Conservation (phyloP, 2,888 invertebrate genomes). For the Stenurella melanura region DNA sequence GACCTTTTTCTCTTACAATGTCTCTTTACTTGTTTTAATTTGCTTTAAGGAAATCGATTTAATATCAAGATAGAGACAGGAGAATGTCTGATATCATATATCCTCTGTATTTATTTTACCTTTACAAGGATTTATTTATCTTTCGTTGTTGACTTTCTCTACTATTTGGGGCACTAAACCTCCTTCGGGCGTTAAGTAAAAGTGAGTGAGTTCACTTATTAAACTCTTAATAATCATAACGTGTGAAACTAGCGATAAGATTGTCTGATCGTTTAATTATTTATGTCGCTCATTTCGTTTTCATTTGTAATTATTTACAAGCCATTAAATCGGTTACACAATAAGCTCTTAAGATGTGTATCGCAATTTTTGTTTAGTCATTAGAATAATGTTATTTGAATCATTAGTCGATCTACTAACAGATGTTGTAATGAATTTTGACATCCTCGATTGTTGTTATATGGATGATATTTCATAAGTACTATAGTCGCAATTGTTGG, state of each 20-base stretch:
- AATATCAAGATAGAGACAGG: not conserved
- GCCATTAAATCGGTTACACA: conserved; percentile 11
- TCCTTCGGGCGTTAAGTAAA: conserved; percentile 31
- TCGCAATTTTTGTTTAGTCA: not conserved
- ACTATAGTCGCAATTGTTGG: not conserved
- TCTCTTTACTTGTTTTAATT: no score
- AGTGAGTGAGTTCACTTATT: conserved; percentile 25
- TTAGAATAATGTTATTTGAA: not conserved
- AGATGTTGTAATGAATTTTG: conserved; percentile 30
- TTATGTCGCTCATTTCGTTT: conserved; percentile 32
- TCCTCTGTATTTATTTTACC: not conserved
- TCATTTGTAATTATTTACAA: conserved; percentile 17
- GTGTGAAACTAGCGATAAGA: conserved; percentile 24
- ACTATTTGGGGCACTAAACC: conserved; percentile 7
- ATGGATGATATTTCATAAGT: not conserved
- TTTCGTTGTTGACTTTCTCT: conserved; percentile 36
- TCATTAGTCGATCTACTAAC: conserved; percentile 7
- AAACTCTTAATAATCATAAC: conserved; percentile 11
- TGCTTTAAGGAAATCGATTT: not conserved
- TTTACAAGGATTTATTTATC: conserved; percentile 10
- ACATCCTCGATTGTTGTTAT: conserved; percentile 25
- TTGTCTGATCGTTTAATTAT: not conserved
- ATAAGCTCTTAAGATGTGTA: conserved; percentile 12
- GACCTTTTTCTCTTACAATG: no score
- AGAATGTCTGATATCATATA: conserved; percentile 9